These are phyloP conservation scores for Hylaea fasciaria DNA, from an alignment of 2,888 invertebrate species.

Conservation along the genomic window DNA sequence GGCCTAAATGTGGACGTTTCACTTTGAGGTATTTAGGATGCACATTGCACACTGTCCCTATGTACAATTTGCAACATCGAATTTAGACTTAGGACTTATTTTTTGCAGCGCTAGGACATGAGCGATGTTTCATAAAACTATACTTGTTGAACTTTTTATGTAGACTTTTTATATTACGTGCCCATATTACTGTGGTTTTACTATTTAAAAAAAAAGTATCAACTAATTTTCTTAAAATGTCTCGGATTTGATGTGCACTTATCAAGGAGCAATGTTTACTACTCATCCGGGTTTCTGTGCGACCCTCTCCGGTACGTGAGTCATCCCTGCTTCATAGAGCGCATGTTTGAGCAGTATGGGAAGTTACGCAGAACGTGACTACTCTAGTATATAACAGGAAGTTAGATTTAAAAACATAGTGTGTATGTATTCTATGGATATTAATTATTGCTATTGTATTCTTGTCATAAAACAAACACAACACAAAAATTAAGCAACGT, in stretches of 20 bases:
- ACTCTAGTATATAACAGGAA: too few species aligned
- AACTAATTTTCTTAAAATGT: neutral
- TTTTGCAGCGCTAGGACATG: neutral
- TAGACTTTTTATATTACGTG: neutral
- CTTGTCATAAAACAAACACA: too few species aligned
- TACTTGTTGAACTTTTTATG: too few species aligned
- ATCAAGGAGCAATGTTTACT: slow-evolving; percentile 31
- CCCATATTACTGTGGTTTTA: neutral
- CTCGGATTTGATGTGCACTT: slow-evolving; percentile 12
- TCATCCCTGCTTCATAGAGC: slow-evolving; percentile 29
- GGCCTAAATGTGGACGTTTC: slow-evolving; percentile 36
- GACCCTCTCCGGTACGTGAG: slow-evolving; percentile 37
- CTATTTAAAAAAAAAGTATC: too few species aligned
- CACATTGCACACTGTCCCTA: slow-evolving; percentile 4
- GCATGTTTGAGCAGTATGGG: slow-evolving; percentile 11
- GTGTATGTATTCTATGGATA: too few species aligned
- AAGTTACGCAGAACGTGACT: neutral
- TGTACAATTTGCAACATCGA: neutral
- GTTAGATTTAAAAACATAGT: too few species aligned
- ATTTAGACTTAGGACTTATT: neutral
- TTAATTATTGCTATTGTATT: too few species aligned
- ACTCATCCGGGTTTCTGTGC: slow-evolving; percentile 25
- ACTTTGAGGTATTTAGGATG: slow-evolving; percentile 13
- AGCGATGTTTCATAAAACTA: too few species aligned
- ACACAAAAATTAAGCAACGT: too few species aligned